These are phyloP conservation scores for Mastigias papua DNA, from an alignment of 30 jellyfish, hydroid and myxozoan genomes.

Conservation along the genomic window DNA sequence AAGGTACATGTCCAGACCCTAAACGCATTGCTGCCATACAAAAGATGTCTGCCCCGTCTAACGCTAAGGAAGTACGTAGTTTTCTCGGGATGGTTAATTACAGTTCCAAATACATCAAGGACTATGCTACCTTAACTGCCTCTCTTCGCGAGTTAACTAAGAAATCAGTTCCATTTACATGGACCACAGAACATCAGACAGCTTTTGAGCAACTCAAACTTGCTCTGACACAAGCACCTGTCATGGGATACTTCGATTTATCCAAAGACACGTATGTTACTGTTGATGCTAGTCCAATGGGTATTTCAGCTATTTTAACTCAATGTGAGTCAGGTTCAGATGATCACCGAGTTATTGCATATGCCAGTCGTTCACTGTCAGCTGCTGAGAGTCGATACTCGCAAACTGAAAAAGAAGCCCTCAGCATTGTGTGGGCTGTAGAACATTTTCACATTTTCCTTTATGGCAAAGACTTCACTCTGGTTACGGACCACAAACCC, in stretches of 20 bases:
- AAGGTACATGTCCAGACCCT: constrained; percentile 66
- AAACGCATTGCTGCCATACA: constrained; percentile 18
- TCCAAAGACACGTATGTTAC: constrained; percentile 13
- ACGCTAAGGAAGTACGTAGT: constrained; percentile 42
- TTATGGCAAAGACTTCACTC: constrained; percentile 38
- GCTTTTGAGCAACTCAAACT: constrained; percentile 26
- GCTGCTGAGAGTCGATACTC: constrained; percentile 45
- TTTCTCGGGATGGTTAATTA: constrained; percentile 53
- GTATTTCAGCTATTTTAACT: constrained; percentile 36
- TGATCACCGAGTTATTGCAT: constrained; percentile 37
- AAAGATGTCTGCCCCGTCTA: constrained; percentile 10
- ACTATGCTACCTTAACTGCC: constrained; percentile 55
- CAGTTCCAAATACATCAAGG: constrained; percentile 9
- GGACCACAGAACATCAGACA: constrained; percentile 41
- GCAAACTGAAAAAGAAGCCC: constrained; percentile 57
- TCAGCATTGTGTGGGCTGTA: constrained; percentile 39
- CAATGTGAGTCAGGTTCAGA: background rate
- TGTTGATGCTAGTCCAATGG: constrained; percentile 60
- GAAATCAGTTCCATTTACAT: constrained; percentile 7
- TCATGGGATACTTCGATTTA: constrained; percentile 44
- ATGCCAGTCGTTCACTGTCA: constrained; percentile 32
- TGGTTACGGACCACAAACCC: constrained; percentile 64
- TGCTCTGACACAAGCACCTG: constrained; percentile 33
- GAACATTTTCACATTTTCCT: constrained; percentile 52
- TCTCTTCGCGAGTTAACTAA: constrained; percentile 44